These are phyloP conservation scores for Ephialtes manifestator DNA, from an alignment of 2,888 invertebrate species.

Conservation along the genomic window DNA sequence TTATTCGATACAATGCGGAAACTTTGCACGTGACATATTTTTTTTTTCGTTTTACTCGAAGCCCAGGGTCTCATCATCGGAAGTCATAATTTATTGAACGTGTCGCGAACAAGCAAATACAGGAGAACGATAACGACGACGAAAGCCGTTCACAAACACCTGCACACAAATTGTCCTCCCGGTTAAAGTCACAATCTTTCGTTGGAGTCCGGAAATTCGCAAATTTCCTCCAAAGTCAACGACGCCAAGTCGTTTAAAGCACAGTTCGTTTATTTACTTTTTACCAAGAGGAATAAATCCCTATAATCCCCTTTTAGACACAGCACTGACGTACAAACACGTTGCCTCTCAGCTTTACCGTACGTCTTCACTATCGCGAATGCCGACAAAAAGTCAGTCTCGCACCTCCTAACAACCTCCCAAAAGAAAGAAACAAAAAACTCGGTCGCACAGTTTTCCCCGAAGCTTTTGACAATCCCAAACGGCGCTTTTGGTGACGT, in stretches of 20 bases:
- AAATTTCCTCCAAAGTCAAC: neutral
- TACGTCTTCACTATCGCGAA: neutral
- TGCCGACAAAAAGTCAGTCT: neutral
- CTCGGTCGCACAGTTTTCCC: neutral
- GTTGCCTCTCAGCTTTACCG: neutral
- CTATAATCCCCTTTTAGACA: slow-evolving; percentile 18
- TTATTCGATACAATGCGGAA: neutral
- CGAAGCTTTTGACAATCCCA: neutral
- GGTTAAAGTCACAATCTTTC: neutral
- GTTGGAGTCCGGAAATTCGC: neutral
- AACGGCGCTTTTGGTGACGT: too few species aligned
- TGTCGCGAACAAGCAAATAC: neutral
- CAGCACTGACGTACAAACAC: slow-evolving; percentile 26
- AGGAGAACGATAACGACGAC: neutral
- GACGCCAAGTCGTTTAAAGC: neutral
- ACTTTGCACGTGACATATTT: slow-evolving; percentile 25
- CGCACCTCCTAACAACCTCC: neutral
- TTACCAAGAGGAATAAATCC: neutral
- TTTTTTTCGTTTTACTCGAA: slow-evolving; percentile 9
- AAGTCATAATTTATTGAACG: slow-evolving; percentile 45
- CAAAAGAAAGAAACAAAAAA: neutral
- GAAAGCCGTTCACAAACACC: neutral
- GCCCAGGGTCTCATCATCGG: slow-evolving; percentile 33
- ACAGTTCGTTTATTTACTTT: neutral
- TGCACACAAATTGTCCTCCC: neutral